Evolutionary conservation across 1,140 invertebrate species (phyloP), one percentile per base, ranked within the genome.

Genomic region (Procambarus virginalis): DNA sequence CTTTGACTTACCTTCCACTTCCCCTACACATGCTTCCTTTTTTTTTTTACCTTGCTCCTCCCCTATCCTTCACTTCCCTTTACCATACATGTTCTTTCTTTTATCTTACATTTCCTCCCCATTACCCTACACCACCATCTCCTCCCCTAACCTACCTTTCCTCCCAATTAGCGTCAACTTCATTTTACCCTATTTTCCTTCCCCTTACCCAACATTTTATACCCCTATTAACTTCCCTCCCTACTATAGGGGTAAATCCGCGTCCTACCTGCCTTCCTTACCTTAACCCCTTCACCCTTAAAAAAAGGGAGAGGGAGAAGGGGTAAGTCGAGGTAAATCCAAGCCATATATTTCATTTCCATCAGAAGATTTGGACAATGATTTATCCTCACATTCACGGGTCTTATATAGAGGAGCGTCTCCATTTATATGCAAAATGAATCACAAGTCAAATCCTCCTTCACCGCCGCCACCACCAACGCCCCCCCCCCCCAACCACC

Each of bases 361-460:
- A 83, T 70, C 81, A 68, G 81, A 83, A 83, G 58, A 83, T 83
- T 83, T 46, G 81, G 64, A 60, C 55, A 68, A 83, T 83, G 81
- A 83, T 83, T 83, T 83, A 83, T 83, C 60, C 60, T 10, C 81
- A 68, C 81, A 83, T 83, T 83, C 68, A 83, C 64, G 58, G 81
- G 45, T 4, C 60, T 83, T 60, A 83, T 83, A 83, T 83, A 83
- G 81, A 83, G 58, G 58, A 83, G 60, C 60, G 45, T 55, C 81
- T 68, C 81, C 81, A 83, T 83, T 83, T 83, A 83, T 83, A 83
- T 83, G 81, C 81, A 83, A 83, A 83, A 83, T 83, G 81, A 83
- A 60, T 83, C 81, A 83, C 81, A 83, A 58, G 46, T 5, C 60
- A 83, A 83, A 83, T 64, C 60, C 81, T 46, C 2, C 77, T 49